These are phyloP conservation scores for Alligator sinensis DNA, from an alignment of 2,113 vertebrate species.

Conservation along the genomic window DNA sequence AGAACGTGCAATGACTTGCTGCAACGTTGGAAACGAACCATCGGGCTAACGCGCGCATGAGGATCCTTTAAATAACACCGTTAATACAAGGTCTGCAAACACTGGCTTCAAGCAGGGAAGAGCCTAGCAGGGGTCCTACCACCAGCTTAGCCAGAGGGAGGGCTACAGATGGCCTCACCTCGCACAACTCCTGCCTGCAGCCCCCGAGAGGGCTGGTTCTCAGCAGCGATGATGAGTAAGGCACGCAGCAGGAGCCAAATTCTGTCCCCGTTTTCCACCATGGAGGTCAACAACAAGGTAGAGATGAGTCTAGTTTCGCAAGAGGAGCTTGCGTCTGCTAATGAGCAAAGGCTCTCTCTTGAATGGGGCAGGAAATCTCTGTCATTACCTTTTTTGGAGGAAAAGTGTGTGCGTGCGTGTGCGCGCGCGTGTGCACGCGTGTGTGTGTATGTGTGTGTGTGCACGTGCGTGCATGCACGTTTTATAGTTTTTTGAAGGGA, in stretches of 20 bases:
- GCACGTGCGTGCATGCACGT: too few relatives aligned
- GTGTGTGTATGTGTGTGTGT: too few relatives aligned
- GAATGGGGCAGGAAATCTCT: background rate
- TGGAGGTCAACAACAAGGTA: background rate
- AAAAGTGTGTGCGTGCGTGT: too few relatives aligned
- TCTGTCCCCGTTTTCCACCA: background rate
- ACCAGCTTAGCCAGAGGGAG: background rate
- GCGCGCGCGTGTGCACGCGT: too few relatives aligned
- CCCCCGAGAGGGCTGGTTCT: background rate
- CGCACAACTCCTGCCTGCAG: background rate
- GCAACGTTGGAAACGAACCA: background rate
- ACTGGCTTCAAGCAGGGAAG: background rate
- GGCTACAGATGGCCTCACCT: background rate
- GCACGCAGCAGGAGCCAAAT: background rate
- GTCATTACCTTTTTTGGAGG: background rate
- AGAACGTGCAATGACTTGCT: conserved; percentile 8
- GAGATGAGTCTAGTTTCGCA: background rate
- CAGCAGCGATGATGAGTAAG: background rate
- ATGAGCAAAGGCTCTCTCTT: background rate
- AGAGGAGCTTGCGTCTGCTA: background rate
- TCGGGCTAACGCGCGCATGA: background rate
- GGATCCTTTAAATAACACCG: background rate
- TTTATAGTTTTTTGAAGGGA: too few relatives aligned
- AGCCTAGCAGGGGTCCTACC: background rate
- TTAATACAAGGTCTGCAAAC: background rate